These are phyloP conservation scores for Ricordea florida DNA, from an alignment of 92 coral and sea anemone genomes.

Conservation along the genomic window DNA sequence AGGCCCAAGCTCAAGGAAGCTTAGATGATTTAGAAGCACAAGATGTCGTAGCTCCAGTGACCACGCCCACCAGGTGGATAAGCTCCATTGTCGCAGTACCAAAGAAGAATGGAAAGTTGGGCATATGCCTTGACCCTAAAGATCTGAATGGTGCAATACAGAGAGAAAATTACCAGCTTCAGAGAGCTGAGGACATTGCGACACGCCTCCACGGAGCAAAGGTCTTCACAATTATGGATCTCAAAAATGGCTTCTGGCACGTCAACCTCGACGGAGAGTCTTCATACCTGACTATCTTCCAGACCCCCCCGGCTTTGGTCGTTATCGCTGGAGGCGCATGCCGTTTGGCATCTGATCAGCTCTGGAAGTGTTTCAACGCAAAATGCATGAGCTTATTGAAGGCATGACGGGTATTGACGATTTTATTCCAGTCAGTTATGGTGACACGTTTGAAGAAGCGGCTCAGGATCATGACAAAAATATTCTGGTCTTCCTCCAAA, in stretches of 20 bases:
- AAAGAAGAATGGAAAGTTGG: too few species aligned
- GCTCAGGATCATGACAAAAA: not conserved
- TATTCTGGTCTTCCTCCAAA: not conserved
- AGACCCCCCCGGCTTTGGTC: too few species aligned
- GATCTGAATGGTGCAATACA: too few species aligned
- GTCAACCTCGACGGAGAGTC: not conserved
- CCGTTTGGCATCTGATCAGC: not conserved
- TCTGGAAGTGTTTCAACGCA: too few species aligned
- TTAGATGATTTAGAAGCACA: conserved; percentile 9
- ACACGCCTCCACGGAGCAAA: not conserved
- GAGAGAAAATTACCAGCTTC: conserved; percentile 6
- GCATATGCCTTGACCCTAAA: too few species aligned
- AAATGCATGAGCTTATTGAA: too few species aligned
- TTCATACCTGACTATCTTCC: not conserved
- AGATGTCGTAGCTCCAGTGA: not conserved
- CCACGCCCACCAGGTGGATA: too few species aligned
- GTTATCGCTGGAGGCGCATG: not conserved
- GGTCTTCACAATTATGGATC: too few species aligned
- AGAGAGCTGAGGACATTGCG: conserved; percentile 7
- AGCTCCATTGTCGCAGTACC: too few species aligned
- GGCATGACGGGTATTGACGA: too few species aligned
- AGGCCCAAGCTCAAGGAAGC: conserved; percentile 3
- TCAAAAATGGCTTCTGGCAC: conserved; percentile 1
- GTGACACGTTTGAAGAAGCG: not conserved
- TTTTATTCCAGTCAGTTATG: too few species aligned